Evolutionary conservation across 2,888 invertebrate genomes (phyloP).

Genomic region (Invenusta paracnida): DNA sequence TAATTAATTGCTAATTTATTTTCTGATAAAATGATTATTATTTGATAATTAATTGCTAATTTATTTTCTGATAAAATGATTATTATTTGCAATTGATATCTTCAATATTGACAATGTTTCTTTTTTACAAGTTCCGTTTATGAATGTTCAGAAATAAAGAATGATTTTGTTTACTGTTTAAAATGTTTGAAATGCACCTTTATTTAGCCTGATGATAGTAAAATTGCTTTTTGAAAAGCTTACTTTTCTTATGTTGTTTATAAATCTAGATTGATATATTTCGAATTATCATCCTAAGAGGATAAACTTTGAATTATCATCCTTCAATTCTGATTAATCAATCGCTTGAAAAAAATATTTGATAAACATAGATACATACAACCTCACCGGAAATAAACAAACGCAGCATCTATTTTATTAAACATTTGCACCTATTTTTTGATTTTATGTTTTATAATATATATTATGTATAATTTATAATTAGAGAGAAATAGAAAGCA

Average conservation of each 20-base stretch:
- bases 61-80: not conserved
- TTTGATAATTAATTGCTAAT: constrained; percentile 24
- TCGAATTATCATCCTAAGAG: too few species aligned
- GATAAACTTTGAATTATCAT: not conserved
- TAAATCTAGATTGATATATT: constrained; percentile 1
- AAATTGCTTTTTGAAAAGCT: constrained; percentile 7
- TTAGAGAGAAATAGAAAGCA: too few species aligned
- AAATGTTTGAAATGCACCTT: not conserved
- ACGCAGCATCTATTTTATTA: too few species aligned
- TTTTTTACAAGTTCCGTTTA: not conserved
- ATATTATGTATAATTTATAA: too few species aligned
- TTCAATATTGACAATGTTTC: not conserved
- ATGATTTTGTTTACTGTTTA: not conserved
- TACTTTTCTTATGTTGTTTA: constrained; percentile 4
- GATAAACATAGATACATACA: too few species aligned
- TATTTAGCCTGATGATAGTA: not conserved
- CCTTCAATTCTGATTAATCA: not conserved
- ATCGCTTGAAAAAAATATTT: not conserved
- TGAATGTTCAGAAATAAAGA: not conserved
- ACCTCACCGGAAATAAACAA: too few species aligned
- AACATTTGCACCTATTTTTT: too few species aligned
- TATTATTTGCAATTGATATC: constrained; percentile 9
- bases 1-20: constrained; percentile 14
- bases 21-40: not conserved
- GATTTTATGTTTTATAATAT: too few species aligned